phyloP scores from a whole-genome alignment of 2,797 vertebrate species.

The Lacerta bilineata region DNA sequence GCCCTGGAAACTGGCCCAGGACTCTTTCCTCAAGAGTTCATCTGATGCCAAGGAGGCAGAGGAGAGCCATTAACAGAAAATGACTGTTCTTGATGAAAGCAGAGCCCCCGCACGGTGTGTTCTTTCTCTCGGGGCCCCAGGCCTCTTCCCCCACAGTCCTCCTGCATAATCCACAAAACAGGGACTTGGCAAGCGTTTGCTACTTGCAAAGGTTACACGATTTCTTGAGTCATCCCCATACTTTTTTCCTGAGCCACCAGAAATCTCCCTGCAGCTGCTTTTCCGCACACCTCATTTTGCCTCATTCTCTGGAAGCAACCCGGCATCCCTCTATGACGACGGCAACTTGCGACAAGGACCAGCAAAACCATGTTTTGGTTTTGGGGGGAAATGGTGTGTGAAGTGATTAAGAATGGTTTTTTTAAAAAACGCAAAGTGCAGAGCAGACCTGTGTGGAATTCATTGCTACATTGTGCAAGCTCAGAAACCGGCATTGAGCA shows the following conservation, averaged over 20 bases:
- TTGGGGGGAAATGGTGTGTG: background rate
- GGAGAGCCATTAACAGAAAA: background rate
- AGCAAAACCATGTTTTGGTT: too few species aligned
- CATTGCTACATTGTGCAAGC: background rate
- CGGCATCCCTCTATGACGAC: background rate
- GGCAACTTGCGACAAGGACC: background rate
- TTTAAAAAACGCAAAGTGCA: background rate
- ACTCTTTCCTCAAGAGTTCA: slow-evolving; percentile 9
- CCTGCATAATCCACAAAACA: background rate
- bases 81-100: slow-evolving; percentile 2
- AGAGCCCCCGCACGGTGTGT: background rate
- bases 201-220: background rate
- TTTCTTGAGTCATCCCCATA: background rate
- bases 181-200: background rate
- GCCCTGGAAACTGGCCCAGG: slow-evolving; percentile 26
- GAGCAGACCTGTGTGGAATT: background rate
- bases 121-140: slow-evolving; percentile 17
- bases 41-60: slow-evolving; percentile 25
- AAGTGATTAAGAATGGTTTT: background rate
- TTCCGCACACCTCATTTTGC: background rate
- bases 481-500: background rate
- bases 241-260: background rate
- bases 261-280: background rate
- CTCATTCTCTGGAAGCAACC: background rate
- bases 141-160: background rate